Conservation (phyloP, 2,797 vertebrate genomes). For the Champsocephalus gunnari region DNA sequence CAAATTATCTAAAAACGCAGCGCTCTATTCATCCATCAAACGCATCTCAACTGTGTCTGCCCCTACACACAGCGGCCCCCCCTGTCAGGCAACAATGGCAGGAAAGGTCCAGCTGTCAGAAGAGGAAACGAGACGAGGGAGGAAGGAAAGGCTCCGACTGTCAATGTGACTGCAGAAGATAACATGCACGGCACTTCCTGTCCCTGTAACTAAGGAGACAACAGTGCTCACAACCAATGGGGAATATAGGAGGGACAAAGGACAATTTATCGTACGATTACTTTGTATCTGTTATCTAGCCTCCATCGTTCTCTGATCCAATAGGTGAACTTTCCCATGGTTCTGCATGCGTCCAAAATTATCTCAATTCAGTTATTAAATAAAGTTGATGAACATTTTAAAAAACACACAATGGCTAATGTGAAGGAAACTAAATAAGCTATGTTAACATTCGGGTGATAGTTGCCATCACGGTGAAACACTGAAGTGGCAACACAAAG, state of each 20-base stretch:
- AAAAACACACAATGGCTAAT: neutral
- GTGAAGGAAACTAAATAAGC: neutral
- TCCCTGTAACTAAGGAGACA: constrained; percentile 59
- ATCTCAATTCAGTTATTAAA: neutral
- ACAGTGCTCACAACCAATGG: constrained; percentile 40
- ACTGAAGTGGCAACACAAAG: constrained; percentile 8
- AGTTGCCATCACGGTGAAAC: constrained; percentile 22
- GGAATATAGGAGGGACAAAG: constrained; percentile 12
- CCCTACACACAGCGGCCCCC: constrained; percentile 25
- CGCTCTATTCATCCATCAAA: constrained; percentile 41
- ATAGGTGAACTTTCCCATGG: constrained; percentile 6
- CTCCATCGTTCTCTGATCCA: constrained; percentile 12
- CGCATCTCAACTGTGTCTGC: constrained; percentile 29
- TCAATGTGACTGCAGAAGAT: constrained; percentile 81
- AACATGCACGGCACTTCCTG: constrained; percentile 75
- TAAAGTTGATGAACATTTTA: no score
- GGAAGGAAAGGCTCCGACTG: constrained; percentile 79
- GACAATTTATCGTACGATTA: constrained; percentile 12
- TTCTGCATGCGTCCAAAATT: constrained; percentile 20
- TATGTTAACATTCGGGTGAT: neutral
- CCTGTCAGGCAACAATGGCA: constrained; percentile 75
- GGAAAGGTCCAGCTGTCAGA: constrained; percentile 82
- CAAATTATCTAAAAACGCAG: constrained; percentile 14
- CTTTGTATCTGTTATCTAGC: constrained; percentile 12
- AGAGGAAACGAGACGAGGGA: constrained; percentile 63